Base-by-base conservation (phyloP, 2,113 vertebrate species). In the Pomatorhinus ruficollis region DNA sequence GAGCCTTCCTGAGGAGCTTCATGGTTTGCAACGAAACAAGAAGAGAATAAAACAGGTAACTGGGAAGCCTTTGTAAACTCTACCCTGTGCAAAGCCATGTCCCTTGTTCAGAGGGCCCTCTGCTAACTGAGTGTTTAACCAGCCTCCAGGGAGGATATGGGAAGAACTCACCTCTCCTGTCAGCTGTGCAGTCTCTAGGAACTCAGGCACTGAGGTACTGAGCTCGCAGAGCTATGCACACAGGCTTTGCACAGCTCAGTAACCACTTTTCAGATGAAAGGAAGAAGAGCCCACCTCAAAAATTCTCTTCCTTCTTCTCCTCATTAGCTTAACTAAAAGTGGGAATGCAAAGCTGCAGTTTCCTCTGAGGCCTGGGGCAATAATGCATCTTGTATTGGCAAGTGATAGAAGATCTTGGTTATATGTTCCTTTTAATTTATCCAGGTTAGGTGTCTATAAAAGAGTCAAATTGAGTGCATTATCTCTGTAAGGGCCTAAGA, bases 271-370 rank as follows among this genome's bases (percentile, higher is more conserved):
- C 65, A 94, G 53, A 89, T 85, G 74, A 87, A 95, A 95, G 83
- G 23, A 87, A 61, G 79, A 80, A 74, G 45, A 95, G 7, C 69
- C 44, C 74, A 75, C 81, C 83, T 76, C 83, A 95, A 79, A 91
- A 89, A 93, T 84, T 92, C 81, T 84, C 93, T 95, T 94, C 70
- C 61, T 94, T 64, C 81, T 82, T 44, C 79, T 96, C 54, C 75
- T 93, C 72, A 75, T 92, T 94, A 95, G 20, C 69, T 78, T 91
- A 82, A 89, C 21, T 84, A 53, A 88, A 87, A 96, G 78, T 0
- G 2, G 35, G 84, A 96, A 89, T 68, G 83, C 69, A 75, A 89
- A 93, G 59, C 64, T 78, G 54, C 60, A 12, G 12, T 90, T 86
- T 64, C 84, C 56, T 89, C 72, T 72, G 60, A 76, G 77, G 77